Percentiles rank a stretch among this genome's conserved stretches.
Evolutionary conservation across 2,113 vertebrate species (phyloP).

Genomic region (Sigmodon hispidus): DNA sequence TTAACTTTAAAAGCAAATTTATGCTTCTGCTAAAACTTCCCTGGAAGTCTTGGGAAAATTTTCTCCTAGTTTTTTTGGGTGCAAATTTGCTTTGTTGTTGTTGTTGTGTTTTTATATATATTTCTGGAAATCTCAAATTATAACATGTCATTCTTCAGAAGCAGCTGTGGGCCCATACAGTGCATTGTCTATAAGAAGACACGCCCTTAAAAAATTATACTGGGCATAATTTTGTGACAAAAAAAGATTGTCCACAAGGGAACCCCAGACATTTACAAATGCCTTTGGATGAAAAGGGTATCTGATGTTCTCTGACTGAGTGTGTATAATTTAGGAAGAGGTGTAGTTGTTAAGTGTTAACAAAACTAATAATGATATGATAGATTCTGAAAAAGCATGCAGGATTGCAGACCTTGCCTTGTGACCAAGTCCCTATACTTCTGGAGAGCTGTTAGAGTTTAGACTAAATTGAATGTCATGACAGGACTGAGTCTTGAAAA

Average conservation of each 20-base stretch:
- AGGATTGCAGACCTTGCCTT: background rate
- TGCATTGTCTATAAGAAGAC: conserved; percentile 69
- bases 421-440: background rate
- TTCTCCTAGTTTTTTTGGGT: conserved; percentile 74
- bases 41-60: conserved; percentile 70
- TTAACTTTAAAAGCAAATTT: conserved; percentile 77
- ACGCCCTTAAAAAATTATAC: conserved; percentile 11
- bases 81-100: conserved; percentile 66
- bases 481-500: conserved; percentile 22
- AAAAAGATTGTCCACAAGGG: conserved; percentile 41
- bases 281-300: conserved; percentile 49
- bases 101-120: background rate
- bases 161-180: conserved; percentile 74
- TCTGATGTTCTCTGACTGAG: conserved; percentile 40
- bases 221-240: conserved; percentile 55
- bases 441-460: conserved; percentile 32
- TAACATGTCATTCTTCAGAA: conserved; percentile 70
- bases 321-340: conserved; percentile 35
- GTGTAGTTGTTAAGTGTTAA: conserved; percentile 18
- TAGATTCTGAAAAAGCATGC: conserved; percentile 20
- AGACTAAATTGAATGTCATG: background rate
- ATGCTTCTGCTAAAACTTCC: conserved; percentile 76
- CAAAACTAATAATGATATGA: conserved; percentile 43
- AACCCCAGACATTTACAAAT: conserved; percentile 68
- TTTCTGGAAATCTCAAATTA: conserved; percentile 77